Conservation (phyloP, 2,888 invertebrate genomes). For the Aporophyla nigra region DNA sequence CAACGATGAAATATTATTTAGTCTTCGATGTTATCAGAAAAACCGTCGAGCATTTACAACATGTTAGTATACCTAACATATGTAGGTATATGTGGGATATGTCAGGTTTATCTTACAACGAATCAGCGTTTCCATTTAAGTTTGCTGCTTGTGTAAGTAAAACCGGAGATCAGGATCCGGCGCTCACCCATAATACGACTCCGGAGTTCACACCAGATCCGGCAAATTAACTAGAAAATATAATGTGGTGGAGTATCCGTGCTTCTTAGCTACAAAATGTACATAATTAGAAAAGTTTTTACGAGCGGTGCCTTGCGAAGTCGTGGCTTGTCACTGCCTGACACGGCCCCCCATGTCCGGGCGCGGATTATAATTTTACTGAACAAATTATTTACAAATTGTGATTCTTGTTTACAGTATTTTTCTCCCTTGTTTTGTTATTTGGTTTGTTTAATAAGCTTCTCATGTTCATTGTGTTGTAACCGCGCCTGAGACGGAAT, state of each 20-base stretch:
- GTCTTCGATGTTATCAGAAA: conserved; percentile 39
- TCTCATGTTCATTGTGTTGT: conserved; percentile 48
- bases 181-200: conserved; percentile 44
- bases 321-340: conserved; percentile 85
- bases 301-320: conserved; percentile 84
- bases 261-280: conserved; percentile 89
- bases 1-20: conserved; percentile 59
- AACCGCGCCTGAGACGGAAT: conserved; percentile 27
- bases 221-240: conserved; percentile 88
- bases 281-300: conserved; percentile 91
- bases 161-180: conserved; percentile 72
- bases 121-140: conserved; percentile 81
- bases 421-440: conserved; percentile 69
- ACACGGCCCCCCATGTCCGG: conserved; percentile 84
- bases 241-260: conserved; percentile 81
- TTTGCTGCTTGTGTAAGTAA: conserved; percentile 78
- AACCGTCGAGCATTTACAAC: conserved; percentile 24
- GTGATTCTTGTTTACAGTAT: conserved; percentile 73
- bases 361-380: conserved; percentile 85
- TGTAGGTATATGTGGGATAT: conserved; percentile 61
- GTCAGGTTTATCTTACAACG: conserved; percentile 74
- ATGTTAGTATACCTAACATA: conserved; percentile 61
- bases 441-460: conserved; percentile 62
- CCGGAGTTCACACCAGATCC: conserved; percentile 81
- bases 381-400: conserved; percentile 87